phyloP scores from a whole-genome alignment of 2,113 vertebrate species.

The Lepus timidus region DNA sequence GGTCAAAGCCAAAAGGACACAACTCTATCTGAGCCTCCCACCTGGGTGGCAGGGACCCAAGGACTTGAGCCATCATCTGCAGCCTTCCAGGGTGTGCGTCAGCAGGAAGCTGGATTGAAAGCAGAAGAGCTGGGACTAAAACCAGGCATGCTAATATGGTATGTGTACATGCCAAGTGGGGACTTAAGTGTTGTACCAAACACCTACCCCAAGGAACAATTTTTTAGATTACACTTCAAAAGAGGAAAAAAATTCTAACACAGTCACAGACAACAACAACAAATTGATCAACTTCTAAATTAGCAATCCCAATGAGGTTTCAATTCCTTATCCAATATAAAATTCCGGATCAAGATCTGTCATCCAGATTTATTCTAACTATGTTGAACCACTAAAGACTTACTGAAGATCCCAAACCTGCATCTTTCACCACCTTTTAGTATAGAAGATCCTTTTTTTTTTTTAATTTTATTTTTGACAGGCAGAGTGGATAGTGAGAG shows the following conservation, averaged over 20 bases:
- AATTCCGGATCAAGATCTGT: not conserved
- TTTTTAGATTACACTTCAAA: slow-evolving; percentile 24
- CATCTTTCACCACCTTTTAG: not conserved
- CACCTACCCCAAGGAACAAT: not conserved
- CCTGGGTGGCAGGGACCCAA: too few species aligned
- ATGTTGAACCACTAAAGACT: not conserved
- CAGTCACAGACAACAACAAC: not conserved
- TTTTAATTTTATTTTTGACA: too few species aligned
- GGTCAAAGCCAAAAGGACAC: too few species aligned
- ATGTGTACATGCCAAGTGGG: too few species aligned
- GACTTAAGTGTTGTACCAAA: too few species aligned
- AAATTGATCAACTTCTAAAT: not conserved
- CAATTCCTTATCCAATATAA: not conserved
- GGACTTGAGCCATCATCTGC: too few species aligned
- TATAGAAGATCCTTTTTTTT: not conserved
- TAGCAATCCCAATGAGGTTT: not conserved
- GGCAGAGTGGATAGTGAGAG: too few species aligned
- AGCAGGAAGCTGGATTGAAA: too few species aligned
- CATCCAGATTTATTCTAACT: not conserved
- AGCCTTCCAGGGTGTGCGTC: too few species aligned
- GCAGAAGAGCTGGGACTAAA: too few species aligned
- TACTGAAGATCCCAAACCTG: not conserved
- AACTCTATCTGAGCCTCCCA: too few species aligned
- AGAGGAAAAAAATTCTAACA: not conserved
- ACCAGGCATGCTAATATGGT: too few species aligned